Percentiles rank a stretch among this genome's conserved stretches.
These are phyloP conservation scores for Megastigmus dorsalis DNA, from an alignment of 2,888 invertebrate genomes.

Conservation along the genomic window DNA sequence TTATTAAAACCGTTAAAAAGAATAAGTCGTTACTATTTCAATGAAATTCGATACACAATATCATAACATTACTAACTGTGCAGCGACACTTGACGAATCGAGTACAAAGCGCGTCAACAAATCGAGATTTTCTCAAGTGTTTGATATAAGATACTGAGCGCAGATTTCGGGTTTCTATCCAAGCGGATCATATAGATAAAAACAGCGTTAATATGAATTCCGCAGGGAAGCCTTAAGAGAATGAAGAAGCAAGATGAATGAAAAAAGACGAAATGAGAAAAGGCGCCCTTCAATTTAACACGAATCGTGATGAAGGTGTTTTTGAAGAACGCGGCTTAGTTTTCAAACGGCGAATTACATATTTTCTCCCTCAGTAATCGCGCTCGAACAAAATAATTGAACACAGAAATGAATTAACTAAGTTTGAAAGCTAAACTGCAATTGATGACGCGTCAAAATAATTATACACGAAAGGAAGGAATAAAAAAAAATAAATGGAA, in stretches of 20 bases:
- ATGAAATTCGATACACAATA: background rate
- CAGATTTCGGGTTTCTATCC: conserved; percentile 21
- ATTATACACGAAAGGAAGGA: conserved; percentile 37
- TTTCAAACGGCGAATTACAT: conserved; percentile 46
- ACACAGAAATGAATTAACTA: conserved; percentile 40
- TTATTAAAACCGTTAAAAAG: too few species aligned
- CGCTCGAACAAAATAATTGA: conserved; percentile 44
- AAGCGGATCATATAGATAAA: conserved; percentile 14
- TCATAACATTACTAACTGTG: background rate
- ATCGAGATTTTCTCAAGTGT: conserved; percentile 19
- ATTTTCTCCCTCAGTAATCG: conserved; percentile 38
- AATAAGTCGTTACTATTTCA: too few species aligned
- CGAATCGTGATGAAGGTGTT: background rate
- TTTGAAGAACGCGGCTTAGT: conserved; percentile 27
- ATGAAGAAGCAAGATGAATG: conserved; percentile 4
- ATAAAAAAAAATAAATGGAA: conserved; percentile 38
- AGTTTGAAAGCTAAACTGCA: conserved; percentile 51
- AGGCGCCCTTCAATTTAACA: background rate
- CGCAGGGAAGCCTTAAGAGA: conserved; percentile 34
- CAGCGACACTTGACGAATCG: background rate
- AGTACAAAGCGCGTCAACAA: conserved; percentile 9
- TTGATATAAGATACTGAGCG: conserved; percentile 29
- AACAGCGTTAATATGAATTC: conserved; percentile 11
- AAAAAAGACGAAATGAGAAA: background rate
- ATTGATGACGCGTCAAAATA: conserved; percentile 4